These are phyloP conservation scores for Nyctalus aviator DNA, from an alignment of 2,797 vertebrate genomes.

Conservation along the genomic window DNA sequence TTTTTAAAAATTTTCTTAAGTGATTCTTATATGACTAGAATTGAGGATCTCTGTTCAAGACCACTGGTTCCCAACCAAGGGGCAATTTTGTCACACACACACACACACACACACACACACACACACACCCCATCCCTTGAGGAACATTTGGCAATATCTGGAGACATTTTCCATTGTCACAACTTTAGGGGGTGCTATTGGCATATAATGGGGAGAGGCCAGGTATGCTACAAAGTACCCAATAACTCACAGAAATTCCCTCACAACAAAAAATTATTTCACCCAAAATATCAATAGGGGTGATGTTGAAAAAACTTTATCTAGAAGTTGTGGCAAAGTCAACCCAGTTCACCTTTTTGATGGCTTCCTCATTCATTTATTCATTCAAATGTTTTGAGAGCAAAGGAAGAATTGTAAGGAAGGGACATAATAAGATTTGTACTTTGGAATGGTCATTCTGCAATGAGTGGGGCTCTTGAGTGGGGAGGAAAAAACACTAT, in stretches of 20 bases:
- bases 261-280: background rate
- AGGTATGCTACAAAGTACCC: background rate
- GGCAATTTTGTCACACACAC: background rate
- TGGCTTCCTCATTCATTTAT: background rate
- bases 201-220: background rate
- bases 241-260: background rate
- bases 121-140: accelerated
- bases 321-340: background rate
- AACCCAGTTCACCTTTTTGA: background rate
- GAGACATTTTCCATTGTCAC: background rate
- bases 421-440: background rate
- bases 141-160: background rate
- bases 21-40: background rate
- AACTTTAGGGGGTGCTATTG: background rate
- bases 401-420: background rate
- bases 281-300: background rate
- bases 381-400: background rate
- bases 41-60: background rate
- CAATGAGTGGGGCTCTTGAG: background rate
- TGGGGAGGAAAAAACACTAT: background rate
- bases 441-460: background rate
- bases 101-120: no score
- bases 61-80: background rate
- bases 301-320: background rate
- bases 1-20: background rate